Evolutionary conservation across 1,140 invertebrate genomes (phyloP), one percentile per base, ranked within the genome.

Genomic region (Scaptomyza pallida): DNA sequence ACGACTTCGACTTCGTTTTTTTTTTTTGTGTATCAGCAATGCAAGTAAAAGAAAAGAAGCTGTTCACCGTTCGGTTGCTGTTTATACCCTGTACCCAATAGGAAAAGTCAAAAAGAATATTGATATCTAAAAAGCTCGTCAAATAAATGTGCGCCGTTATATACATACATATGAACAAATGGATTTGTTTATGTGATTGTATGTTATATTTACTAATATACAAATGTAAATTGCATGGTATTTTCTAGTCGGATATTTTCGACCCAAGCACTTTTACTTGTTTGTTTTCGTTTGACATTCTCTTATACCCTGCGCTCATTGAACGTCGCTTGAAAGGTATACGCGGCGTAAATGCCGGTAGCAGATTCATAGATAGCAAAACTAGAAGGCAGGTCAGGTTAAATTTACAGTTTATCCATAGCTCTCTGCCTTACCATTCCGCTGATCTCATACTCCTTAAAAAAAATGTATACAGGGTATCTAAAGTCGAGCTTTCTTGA

Each of bases 31-130:
- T 56, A 68, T 51, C 55, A 50, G 72, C 52, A 70, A 47, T 21
- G 35, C 45, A 59, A 35, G 45, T 71, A 80, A 74, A 79, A 80
- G 45, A 60, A 68, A 57, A 81, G 68, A 80, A 80, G 78, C 72
- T 68, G 73, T 62, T 57, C 56, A 56, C 17, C 30, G 52, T 51
- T 69, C 59, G 47, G 52, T 21, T 71, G 35, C 43, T 64, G 59
- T 72, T 16, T 40, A 51, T 43, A 48, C 47, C 30, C 13, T 61
- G 26, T 35, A 26, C 19, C 0, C 13, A 15, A 26, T 2, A 3
- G 5, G 5, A 10, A 9, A 4, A 2, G 5, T 15, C n/a, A 3
- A 16, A 26, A 12, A 3, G 50, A 13, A 40, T 43, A 43, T 26
- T 9, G n/a, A n/a, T n/a, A n/a, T n/a, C n/a, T n/a, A n/a, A n/a